Base-by-base conservation (phyloP, 2,113 vertebrate species). In the Gymnogyps californianus region DNA sequence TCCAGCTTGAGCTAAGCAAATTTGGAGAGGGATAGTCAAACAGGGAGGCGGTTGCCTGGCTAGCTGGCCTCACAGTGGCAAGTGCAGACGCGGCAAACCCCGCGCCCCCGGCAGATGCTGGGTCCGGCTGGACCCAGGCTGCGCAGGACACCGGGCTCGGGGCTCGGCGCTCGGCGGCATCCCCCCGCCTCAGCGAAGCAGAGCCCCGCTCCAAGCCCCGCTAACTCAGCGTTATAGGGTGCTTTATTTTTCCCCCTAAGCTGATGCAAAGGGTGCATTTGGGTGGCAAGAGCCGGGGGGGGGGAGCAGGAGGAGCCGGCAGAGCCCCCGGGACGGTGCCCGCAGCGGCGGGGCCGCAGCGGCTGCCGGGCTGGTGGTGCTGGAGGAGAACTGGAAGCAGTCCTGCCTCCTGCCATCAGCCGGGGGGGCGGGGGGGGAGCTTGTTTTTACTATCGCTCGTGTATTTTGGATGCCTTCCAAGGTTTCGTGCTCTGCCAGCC, bases 1-100 rank as follows among this genome's bases (percentile, higher is more conserved):
- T 93, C 93, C 93, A 77, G 96, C 96, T 80, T 18, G 24, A 32
- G 70, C 97, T 96, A 7, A 96, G 97, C 97, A 98, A 96, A 97
- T 96, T 79, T 92, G 97, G 96, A 96, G 92, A 98, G 97, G 82
- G 86, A 80, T 81, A 91, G 95, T 86, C 96, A 98, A 98, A 97
- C 96, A 97, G 69, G 89, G 96, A 96, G 94, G 92, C 77, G 97
- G 96, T 42, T 78, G 95, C 93, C 95, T 20, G 95, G 93, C 92
- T 96, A 76, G 96, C 59, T 34, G 80, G 66, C 96, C 86, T 66
- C 93, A 11, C 67, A 52, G 59, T 89, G 78, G 91, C 62, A 87
- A 94, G 96, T 94, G 89, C 96, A 90, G 91, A 36, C 1, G 82
- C 16, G 21, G 92, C 93, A 52, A 18, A 4, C 13, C 18, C 54